Evolutionary conservation across 2,113 vertebrate genomes (phyloP), one percentile per base, ranked within the genome.

Genomic region (Cyprinodon tularosa): DNA sequence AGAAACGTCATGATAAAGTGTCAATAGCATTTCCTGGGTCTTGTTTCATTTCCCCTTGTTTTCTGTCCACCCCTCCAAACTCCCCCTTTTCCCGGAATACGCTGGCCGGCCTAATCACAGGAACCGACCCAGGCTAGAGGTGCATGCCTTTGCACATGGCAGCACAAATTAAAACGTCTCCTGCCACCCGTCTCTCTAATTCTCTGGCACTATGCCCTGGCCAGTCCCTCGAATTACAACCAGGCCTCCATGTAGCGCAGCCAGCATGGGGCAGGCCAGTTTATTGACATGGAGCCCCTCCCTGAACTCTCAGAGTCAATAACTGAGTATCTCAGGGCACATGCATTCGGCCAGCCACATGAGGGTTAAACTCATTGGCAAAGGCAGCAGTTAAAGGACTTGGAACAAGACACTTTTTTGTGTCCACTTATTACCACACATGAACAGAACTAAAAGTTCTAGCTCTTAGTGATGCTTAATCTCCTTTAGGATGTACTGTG

Each of bases 61-160:
- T 78, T 78, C 77, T 53, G 66, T 85, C 72, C 81, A 78, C 82
- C 84, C 81, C 80, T 74, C 47, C 72, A 91, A 4, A 20, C 15
- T 20, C 36, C 15, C 8, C 59, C 12, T 42, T 83, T 94, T 93
- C 91, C 88, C 76, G 87, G 88, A 93, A 92, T 78, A 88, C 74
- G 60, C 76, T 50, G 72, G 73, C 68, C 29, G 59, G 68, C 81
- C 89, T 94, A 94, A 94, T 93, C 88, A 92, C 88, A 77, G 75
- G 88, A 87, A 86, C 87, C 81, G 84, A 88, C 81, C 85, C 68
- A 69, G 85, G 86, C 78, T 87, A 86, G 88, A 90, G 84, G 86
- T 81, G 89, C 93, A 93, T 94, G 94, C 93, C 93, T 93, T 93
- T 93, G 92, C 93, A 93, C 94, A 93, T 93, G 92, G 92, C 90